Base-by-base conservation (phyloP, 2,797 vertebrate genomes). In the Anguilla obscura region DNA sequence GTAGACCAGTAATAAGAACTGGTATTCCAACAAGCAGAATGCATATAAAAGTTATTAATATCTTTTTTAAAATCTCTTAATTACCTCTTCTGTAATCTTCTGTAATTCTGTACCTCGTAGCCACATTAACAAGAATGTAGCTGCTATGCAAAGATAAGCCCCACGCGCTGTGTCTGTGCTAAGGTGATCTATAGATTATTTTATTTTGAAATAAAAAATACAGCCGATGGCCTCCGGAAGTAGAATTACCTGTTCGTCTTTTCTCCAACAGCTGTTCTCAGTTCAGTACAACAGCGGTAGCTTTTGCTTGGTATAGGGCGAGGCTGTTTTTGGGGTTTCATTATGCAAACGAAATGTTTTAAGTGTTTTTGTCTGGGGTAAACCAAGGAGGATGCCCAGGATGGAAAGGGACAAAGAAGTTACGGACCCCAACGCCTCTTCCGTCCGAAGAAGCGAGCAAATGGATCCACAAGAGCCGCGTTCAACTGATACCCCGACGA, bases 401-500 rank as follows among this genome's bases (percentile, higher is more conserved):
- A 3, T 58, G 52, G 54, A 30, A 21, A 27, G 84, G 52, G 84
- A 79, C 8, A 58, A 18, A 56, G 84, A 56, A 85, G 54, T 58
- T 6, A 58, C 52, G 50, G 12, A 85, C 30, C 50, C 52, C 84
- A 40, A 63, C 56, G 66, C 6, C 14, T 85, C 84, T 63, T 85
- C 84, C 7, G 16, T 63, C 56, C 84, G 9, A 33, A 24, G 40
- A 82, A 50, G 21, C 24, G 18, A 82, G 79, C 79, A n/a, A 82
- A 82, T 82, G 79, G 79, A 82, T 82, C 45, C 40, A 50, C 79
- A 24, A 50, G 36, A 82, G 40, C 40, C 24, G 79, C 40, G 24
- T 21, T 6, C 40, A 30, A 71, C 90, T 63, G 87, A 91, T 88
- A 89, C 56, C 89, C 93, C 93, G 85, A 94, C 93, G 90, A 97